Conservation (phyloP, 1,140 invertebrate genomes). For the Nasonia vitripennis region DNA sequence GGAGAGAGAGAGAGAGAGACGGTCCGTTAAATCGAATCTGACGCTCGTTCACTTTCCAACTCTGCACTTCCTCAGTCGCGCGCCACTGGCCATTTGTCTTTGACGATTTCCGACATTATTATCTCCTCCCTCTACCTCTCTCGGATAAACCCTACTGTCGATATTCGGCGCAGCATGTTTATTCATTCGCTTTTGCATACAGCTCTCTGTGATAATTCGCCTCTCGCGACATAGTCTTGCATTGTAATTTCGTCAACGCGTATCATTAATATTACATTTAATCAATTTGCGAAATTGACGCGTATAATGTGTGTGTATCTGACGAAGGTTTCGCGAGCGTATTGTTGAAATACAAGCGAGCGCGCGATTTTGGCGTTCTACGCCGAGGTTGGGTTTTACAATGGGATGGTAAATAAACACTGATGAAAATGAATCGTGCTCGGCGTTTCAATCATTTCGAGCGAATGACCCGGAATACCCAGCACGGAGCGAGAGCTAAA, state of each 20-base stretch:
- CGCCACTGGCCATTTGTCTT: constrained; percentile 12
- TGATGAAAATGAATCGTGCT: too few relatives aligned
- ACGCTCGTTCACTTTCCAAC: constrained; percentile 28
- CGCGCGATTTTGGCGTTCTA: background rate
- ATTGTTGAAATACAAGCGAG: background rate
- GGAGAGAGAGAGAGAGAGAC: constrained; percentile 45
- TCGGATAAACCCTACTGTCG: background rate
- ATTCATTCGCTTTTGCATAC: background rate
- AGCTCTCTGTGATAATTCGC: background rate
- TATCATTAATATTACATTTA: background rate
- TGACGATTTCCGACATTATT: constrained; percentile 6
- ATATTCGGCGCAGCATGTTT: background rate
- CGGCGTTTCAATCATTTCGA: too few relatives aligned
- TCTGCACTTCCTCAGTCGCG: background rate
- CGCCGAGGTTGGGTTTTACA: too few relatives aligned
- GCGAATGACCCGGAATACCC: too few relatives aligned
- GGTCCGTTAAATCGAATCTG: constrained; percentile 64
- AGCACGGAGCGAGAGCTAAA: too few relatives aligned
- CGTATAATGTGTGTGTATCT: too few relatives aligned
- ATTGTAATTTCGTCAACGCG: background rate
- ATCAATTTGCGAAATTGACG: background rate
- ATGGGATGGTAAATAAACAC: too few relatives aligned
- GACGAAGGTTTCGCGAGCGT: background rate
- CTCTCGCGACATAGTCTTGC: too few relatives aligned
- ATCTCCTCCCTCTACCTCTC: background rate